Conservation (phyloP, 1,140 invertebrate genomes). For the Vanessa atalanta region DNA sequence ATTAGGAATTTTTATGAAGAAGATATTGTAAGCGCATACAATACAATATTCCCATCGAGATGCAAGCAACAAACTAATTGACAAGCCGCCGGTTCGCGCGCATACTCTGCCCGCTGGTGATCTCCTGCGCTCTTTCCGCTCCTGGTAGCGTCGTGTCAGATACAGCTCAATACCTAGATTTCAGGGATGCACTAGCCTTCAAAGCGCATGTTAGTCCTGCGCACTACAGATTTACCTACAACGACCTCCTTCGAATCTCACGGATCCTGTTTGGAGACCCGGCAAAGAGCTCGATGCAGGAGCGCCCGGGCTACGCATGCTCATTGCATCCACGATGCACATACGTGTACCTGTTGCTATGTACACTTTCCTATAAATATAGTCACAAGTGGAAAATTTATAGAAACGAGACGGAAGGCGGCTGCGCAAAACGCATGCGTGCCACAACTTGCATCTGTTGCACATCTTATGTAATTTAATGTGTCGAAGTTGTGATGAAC, state of each 20-base stretch:
- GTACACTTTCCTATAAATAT: neutral
- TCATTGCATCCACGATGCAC: conserved; percentile 4
- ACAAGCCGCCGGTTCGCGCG: conserved; percentile 9
- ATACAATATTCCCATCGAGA: neutral
- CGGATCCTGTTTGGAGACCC: conserved; percentile 15
- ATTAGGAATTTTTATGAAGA: neutral
- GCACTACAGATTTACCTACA: conserved; percentile 20
- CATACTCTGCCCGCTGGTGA: neutral
- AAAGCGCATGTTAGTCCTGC: conserved; percentile 41
- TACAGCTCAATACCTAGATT: conserved; percentile 31
- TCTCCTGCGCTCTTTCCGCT: conserved; percentile 11
- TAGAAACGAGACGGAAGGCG: neutral
- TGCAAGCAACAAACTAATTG: conserved; percentile 11
- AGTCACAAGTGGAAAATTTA: neutral
- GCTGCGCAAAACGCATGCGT: conserved; percentile 2
- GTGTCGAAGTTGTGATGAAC: neutral
- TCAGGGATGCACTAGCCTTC: conserved; percentile 15
- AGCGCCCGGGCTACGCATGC: conserved; percentile 23
- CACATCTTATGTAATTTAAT: neutral
- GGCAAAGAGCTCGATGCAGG: conserved; percentile 23
- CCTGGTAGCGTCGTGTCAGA: conserved; percentile 24
- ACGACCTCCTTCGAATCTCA: conserved; percentile 25
- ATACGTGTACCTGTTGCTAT: neutral
- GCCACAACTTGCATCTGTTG: neutral
- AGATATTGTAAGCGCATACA: neutral